phyloP scores from a whole-genome alignment of 2,888 invertebrate species.

The Drosophila subquinaria region DNA sequence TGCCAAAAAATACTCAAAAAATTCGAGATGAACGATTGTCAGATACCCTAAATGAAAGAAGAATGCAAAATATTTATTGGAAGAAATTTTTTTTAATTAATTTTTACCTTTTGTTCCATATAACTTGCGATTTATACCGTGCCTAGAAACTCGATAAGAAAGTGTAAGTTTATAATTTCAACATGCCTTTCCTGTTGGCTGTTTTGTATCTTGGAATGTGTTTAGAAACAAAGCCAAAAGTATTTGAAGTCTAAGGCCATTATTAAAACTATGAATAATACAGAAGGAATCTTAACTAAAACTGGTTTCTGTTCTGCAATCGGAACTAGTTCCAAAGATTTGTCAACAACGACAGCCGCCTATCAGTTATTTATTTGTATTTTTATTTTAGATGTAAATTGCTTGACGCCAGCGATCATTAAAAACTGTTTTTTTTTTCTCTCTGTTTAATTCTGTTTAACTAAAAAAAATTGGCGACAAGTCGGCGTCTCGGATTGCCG shows the following conservation, averaged over 20 bases:
- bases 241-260: neutral
- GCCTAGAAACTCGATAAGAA: neutral
- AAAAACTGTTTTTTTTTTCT: slow-evolving; percentile 22
- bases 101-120: too few species aligned
- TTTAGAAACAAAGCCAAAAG: neutral
- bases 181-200: neutral
- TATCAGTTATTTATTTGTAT: slow-evolving; percentile 63
- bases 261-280: neutral
- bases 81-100: too few species aligned
- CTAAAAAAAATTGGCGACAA: slow-evolving; percentile 27
- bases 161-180: neutral
- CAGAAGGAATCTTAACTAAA: neutral
- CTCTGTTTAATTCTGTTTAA: slow-evolving; percentile 5
- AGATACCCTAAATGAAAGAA: neutral
- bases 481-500: slow-evolving; percentile 24
- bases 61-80: too few species aligned
- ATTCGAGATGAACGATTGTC: neutral
- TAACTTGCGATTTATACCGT: neutral
- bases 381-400: slow-evolving; percentile 73
- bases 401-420: slow-evolving; percentile 74
- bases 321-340: slow-evolving; percentile 58
- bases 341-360: slow-evolving; percentile 51
- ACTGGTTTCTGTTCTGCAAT: neutral
- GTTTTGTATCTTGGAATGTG: neutral
- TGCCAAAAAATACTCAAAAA: neutral